Evolutionary conservation across 2,888 invertebrate species (phyloP), one percentile per base, ranked within the genome.

Genomic region (Xestia sexstrigata): DNA sequence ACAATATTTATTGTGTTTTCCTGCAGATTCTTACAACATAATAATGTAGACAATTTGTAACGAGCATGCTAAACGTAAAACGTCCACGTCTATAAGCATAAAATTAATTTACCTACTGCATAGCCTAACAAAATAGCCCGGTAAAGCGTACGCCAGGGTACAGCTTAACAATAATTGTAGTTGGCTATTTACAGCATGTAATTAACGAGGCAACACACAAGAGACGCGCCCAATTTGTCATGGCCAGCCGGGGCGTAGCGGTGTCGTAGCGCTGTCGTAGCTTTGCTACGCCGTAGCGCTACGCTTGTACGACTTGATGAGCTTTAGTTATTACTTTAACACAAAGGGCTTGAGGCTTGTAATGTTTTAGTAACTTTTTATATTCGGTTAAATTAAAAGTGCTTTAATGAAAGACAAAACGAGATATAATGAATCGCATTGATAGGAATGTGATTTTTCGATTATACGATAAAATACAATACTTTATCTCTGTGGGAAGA

Each of bases 181-280:
- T 87, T 76, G 79, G 83, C 89, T 92, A 90, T 92, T 93, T 93
- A 92, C 90, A 90, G 87, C 87, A 82, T 89, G 92, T 93, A 94
- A 94, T 94, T 94, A 94, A 92, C 94, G 91, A 89, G 90, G 92
- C 87, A 82, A 90, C 90, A 90, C 90, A 91, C 89, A 76, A 76
- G 91, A 93, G 92, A 92, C 91, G 90, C 87, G 89, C 83, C 89
- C 92, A 93, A 94, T 94, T 94, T 94, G 93, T 94, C 93, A 94
- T 90, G 92, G 88, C 90, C 89, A 87, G 88, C 84, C 88, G 86
- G 84, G 83, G 70, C 87, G 87, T 85, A 88, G 86, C 78, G 69
- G 73, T 81, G 84, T 85, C 83, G 90, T 84, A 87, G 84, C 69
- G 65, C 66, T 79, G 82, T 85, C 82, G 90, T 85, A 88, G 84